These are phyloP conservation scores for Acanthisitta chloris DNA, from an alignment of 2,113 vertebrate species.

Conservation along the genomic window DNA sequence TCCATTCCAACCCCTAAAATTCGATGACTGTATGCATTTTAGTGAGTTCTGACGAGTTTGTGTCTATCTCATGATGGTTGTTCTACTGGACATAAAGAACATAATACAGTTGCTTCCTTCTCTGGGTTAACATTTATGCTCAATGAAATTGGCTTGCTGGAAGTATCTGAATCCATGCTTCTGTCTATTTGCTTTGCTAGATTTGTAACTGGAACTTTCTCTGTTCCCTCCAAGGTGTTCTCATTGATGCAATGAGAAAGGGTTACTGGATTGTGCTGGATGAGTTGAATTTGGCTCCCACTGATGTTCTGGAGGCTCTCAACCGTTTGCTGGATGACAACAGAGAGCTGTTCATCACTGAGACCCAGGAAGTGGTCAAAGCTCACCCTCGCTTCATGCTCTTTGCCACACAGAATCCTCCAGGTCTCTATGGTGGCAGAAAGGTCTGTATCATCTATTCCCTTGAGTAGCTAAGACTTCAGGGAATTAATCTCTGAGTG, in stretches of 20 bases:
- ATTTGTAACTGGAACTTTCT: neutral
- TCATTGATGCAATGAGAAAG: constrained; percentile 96
- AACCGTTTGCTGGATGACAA: constrained; percentile 96
- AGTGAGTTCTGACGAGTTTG: neutral
- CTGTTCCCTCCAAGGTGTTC: constrained; percentile 77
- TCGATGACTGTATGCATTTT: neutral
- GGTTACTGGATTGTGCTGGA: constrained; percentile 98
- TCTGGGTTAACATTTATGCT: neutral
- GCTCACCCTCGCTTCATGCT: constrained; percentile 96
- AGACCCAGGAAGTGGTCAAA: constrained; percentile 95
- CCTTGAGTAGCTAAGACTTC: neutral
- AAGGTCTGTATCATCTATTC: constrained; percentile 77
- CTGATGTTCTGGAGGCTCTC: constrained; percentile 94
- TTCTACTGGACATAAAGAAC: neutral
- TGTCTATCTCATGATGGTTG: neutral
- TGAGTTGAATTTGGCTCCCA: constrained; percentile 95
- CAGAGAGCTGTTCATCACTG: constrained; percentile 91
- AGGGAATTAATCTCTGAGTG: neutral
- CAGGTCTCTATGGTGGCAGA: constrained; percentile 94
- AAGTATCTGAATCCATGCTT: neutral
- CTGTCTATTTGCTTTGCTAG: neutral
- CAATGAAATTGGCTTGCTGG: neutral
- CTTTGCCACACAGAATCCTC: constrained; percentile 97
- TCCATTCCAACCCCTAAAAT: too few species aligned
- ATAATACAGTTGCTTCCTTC: neutral